Conservation (phyloP, 2,888 invertebrate species). For the Lithophane semibrunnea region DNA sequence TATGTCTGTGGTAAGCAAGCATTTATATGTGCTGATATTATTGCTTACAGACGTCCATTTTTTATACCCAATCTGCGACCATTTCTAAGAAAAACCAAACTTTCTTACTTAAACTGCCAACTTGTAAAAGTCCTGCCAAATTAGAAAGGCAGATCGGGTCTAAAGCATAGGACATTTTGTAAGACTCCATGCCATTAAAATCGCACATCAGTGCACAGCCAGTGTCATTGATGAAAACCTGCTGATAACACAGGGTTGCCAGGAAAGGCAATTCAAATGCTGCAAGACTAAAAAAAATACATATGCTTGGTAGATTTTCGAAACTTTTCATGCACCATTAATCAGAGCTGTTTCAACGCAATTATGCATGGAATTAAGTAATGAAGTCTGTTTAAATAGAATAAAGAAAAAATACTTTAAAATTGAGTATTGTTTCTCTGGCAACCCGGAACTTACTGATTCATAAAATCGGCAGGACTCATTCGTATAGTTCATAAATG, state of each 20-base stretch:
- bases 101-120: constrained; percentile 19
- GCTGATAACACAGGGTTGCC: constrained; percentile 54
- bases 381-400: constrained; percentile 27
- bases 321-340: constrained; percentile 46
- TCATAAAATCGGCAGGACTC: constrained; percentile 14
- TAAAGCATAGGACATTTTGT: constrained; percentile 23
- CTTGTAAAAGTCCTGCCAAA: constrained; percentile 34
- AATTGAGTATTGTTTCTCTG: constrained; percentile 34
- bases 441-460: constrained; percentile 44
- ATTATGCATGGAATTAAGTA: constrained; percentile 22
- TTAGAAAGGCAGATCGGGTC: neutral
- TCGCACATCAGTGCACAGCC: constrained; percentile 37
- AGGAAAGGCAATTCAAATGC: constrained; percentile 23
- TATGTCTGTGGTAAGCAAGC: constrained; percentile 62
- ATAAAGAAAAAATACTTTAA: constrained; percentile 5
- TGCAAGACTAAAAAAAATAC: constrained; percentile 44
- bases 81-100: constrained; percentile 20
- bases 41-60: constrained; percentile 33
- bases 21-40: constrained; percentile 53
- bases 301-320: constrained; percentile 49
- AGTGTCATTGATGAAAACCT: constrained; percentile 27
- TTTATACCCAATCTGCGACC: constrained; percentile 25
- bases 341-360: constrained; percentile 33
- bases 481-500: constrained; percentile 51
- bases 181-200: constrained; percentile 27